Conservation (phyloP, 2,113 vertebrate genomes). For the Polypterus senegalus region DNA sequence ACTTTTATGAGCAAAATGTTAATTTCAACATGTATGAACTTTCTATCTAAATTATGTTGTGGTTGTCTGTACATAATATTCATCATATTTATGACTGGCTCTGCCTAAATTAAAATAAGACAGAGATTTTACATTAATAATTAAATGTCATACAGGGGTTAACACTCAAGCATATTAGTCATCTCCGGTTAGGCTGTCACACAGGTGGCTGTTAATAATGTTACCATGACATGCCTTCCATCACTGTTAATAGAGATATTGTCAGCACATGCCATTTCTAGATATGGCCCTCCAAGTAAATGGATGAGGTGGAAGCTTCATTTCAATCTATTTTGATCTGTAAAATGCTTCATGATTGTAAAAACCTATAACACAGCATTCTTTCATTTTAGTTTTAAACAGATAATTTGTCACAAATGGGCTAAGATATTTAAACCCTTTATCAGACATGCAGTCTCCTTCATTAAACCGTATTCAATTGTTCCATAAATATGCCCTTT, state of each 20-base stretch:
- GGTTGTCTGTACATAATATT: too few species aligned
- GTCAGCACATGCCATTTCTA: slow-evolving; percentile 31
- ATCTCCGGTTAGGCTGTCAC: slow-evolving; percentile 18
- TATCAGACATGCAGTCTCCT: too few species aligned
- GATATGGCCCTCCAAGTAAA: slow-evolving; percentile 22
- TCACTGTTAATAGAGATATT: slow-evolving; percentile 43
- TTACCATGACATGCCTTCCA: slow-evolving; percentile 25
- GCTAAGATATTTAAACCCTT: slow-evolving; percentile 8
- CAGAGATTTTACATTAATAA: slow-evolving; percentile 23
- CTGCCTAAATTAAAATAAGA: slow-evolving; percentile 23
- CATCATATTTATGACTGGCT: slow-evolving; percentile 31
- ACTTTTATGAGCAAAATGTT: too few species aligned
- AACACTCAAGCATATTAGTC: slow-evolving; percentile 19
- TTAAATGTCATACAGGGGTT: slow-evolving; percentile 3
- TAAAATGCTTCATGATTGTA: slow-evolving; percentile 6
- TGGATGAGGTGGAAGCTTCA: slow-evolving; percentile 30
- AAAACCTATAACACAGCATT: slow-evolving; percentile 2
- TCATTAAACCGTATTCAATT: too few species aligned
- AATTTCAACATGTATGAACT: too few species aligned
- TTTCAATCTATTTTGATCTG: slow-evolving; percentile 29
- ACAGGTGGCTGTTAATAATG: slow-evolving; percentile 33
- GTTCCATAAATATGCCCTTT: too few species aligned
- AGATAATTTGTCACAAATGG: slow-evolving; percentile 1
- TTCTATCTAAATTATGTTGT: too few species aligned
- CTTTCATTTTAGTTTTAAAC: background rate